phyloP scores from a whole-genome alignment of 2,888 invertebrate species.

The Sesia bembeciformis region DNA sequence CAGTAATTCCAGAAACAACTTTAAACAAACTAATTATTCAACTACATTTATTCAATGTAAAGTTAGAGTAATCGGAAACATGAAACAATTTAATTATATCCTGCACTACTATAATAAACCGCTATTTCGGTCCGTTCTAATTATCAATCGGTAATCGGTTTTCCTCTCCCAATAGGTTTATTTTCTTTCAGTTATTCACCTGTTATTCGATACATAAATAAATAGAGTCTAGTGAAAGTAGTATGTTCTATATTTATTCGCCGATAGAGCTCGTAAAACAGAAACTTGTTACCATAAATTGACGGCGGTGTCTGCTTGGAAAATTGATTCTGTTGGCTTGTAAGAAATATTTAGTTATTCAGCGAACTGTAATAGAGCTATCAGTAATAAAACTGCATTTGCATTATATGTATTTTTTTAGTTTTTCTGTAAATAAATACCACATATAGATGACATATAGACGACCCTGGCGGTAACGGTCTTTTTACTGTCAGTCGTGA shows the following conservation, averaged over 20 bases:
- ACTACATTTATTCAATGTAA: too few relatives aligned
- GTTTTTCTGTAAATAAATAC: too few relatives aligned
- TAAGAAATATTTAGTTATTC: background rate
- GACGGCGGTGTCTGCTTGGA: constrained; percentile 22
- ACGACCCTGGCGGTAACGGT: too few relatives aligned
- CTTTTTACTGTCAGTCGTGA: too few relatives aligned
- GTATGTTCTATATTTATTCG: constrained; percentile 6
- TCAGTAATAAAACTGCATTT: background rate
- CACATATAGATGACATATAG: too few relatives aligned
- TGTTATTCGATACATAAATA: background rate
- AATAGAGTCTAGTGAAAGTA: background rate
- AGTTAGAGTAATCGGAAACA: too few relatives aligned
- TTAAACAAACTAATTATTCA: too few relatives aligned
- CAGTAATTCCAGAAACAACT: too few relatives aligned
- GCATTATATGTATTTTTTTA: too few relatives aligned
- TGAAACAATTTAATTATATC: too few relatives aligned
- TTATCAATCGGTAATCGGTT: background rate
- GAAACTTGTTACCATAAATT: constrained; percentile 45
- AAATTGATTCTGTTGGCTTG: constrained; percentile 29
- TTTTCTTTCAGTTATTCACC: background rate
- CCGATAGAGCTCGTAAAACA: constrained; percentile 31
- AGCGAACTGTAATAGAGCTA: background rate
- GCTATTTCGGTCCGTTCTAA: too few relatives aligned
- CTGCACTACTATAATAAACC: too few relatives aligned
- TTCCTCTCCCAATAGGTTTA: background rate